These are phyloP conservation scores for Cyprinodon diabolis DNA, from an alignment of 2,797 vertebrate genomes.

Conservation along the genomic window DNA sequence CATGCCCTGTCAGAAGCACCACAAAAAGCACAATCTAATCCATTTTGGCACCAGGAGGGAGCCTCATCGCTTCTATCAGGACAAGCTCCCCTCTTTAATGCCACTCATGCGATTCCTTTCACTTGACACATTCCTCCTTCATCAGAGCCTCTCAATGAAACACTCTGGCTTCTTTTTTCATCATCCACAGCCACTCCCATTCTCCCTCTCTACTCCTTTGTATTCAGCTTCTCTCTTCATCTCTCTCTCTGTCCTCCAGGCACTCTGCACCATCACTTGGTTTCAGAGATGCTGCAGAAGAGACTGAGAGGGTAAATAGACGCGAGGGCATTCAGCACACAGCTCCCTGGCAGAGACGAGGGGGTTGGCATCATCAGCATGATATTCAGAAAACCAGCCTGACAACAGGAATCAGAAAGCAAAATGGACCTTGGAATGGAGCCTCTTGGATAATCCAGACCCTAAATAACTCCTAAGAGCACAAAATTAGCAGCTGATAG, in stretches of 20 bases:
- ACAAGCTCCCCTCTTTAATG: constrained; percentile 22
- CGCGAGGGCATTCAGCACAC: constrained; percentile 54
- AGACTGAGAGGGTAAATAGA: constrained; percentile 66
- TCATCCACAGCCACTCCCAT: constrained; percentile 27
- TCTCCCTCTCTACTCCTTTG: constrained; percentile 41
- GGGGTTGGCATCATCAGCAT: constrained; percentile 35
- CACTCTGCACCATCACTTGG: constrained; percentile 45
- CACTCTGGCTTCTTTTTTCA: constrained; percentile 25
- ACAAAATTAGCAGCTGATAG: constrained; percentile 35
- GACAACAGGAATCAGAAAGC: constrained; percentile 60
- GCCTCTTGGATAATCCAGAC: constrained; percentile 65
- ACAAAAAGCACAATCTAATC: constrained; percentile 30
- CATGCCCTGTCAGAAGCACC: constrained; percentile 45
- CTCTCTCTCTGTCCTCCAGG: constrained; percentile 41
- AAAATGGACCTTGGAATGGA: constrained; percentile 64
- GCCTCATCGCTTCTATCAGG: constrained; percentile 34
- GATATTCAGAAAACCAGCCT: constrained; percentile 58
- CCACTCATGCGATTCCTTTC: constrained; percentile 33
- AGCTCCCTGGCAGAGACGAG: constrained; percentile 30
- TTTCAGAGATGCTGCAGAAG: constrained; percentile 57
- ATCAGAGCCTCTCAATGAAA: constrained; percentile 40
- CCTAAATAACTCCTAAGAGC: constrained; percentile 44
- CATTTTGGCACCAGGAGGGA: constrained; percentile 41
- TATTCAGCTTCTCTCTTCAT: constrained; percentile 57
- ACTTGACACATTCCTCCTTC: constrained; percentile 44